Evolutionary conservation across 2,113 vertebrate species (phyloP), one percentile per base, ranked within the genome.

Genomic region (Patagioenas fasciata): DNA sequence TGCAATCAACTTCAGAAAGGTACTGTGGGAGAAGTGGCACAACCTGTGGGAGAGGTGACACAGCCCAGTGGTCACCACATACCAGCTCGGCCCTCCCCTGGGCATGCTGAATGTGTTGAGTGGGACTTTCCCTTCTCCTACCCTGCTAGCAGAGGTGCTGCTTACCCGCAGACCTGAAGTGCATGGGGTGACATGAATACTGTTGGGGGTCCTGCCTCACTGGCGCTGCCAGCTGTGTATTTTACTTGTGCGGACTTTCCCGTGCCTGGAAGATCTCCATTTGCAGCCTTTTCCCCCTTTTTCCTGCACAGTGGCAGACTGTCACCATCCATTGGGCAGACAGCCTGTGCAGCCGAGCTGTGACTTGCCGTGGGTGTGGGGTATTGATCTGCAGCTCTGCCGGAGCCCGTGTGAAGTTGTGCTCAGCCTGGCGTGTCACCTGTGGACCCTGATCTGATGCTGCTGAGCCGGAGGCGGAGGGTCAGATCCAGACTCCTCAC

Each of bases 181-280:
- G 29, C 32, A 10, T 0, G 7, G 5, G 17, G 40, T 31, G 57
- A 24, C 0, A 1, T 8, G 21, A 56, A 32, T 11, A 3, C 28
- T 28, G 44, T 42, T 17, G 3, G 4, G 26, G 26, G 4, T 85
- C 58, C 80, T 53, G 91, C 65, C 48, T 38, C 1, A 6, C 82
- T 12, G 42, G 21, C 2, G 5, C 38, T 42, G 6, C 4, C 3
- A 1, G 26, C 5, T 15, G 15, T 40, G 60, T 50, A 9, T 70
- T 83, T 92, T 44, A 40, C 32, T 78, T 0, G 5, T 6, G 9
- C 7, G 21, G 24, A 24, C 8, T 91, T 75, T 60, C 31, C 19
- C 25, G 64, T 0, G 5, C 10, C 14, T 13, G 36, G 40, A 29
- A 40, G 12, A 65, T 85, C 36, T 25, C 48, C 1, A 2, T 26